Conservation (phyloP, 2,797 vertebrate genomes). For the Sternotherus odoratus region DNA sequence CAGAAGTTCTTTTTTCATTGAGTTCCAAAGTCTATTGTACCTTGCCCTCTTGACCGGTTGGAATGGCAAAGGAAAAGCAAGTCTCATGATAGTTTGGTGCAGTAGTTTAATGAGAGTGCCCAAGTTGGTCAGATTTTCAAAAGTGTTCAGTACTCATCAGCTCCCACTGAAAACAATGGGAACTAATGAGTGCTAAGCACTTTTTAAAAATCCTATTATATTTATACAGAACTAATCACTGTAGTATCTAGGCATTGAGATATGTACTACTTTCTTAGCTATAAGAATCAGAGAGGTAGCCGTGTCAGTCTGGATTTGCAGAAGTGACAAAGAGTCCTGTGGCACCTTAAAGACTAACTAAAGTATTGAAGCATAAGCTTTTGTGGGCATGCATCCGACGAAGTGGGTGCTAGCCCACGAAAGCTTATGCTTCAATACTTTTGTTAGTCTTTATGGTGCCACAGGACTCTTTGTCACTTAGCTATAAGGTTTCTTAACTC, state of each 20-base stretch:
- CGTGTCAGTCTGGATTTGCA: too few relatives aligned
- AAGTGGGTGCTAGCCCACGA: too few relatives aligned
- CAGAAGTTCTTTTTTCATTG: neutral
- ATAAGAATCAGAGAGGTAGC: too few relatives aligned
- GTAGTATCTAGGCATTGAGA: neutral
- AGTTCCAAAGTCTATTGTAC: neutral
- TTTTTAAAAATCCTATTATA: neutral
- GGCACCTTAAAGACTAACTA: too few relatives aligned
- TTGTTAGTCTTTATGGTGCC: too few relatives aligned
- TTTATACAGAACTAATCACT: neutral
- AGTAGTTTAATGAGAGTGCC: neutral
- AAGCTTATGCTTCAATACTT: too few relatives aligned
- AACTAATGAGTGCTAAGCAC: neutral
- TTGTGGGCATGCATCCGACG: too few relatives aligned
- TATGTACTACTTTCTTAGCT: neutral
- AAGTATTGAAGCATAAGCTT: too few relatives aligned
- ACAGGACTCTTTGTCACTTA: too few relatives aligned
- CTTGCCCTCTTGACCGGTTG: neutral
- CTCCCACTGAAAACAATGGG: neutral
- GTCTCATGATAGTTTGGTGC: neutral
- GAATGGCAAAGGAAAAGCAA: neutral
- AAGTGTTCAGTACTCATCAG: neutral
- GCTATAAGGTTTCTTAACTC: neutral
- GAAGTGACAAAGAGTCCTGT: too few relatives aligned
- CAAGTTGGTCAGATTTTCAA: neutral